Base-by-base conservation (phyloP, 2,888 invertebrate species). In the Cosmia trapezina region DNA sequence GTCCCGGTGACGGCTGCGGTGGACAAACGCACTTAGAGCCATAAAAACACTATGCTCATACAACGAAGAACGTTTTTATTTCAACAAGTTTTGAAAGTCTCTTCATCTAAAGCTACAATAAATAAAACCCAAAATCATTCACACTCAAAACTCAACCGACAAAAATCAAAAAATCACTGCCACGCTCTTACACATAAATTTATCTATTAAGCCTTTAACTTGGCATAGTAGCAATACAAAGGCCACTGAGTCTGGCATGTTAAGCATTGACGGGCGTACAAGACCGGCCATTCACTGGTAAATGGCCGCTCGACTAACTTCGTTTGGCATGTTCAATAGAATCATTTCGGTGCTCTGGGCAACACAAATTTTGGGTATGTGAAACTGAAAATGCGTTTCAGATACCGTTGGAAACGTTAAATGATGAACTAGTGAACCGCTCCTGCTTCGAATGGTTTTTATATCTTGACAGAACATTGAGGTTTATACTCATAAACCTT, bases 181-280 rank as follows among this genome's bases (percentile, higher is more conserved):
- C 5, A 41, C 12, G 28, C 0, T 8, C n/a, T 22, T 9, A 59
- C 9, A n/a, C 33, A 43, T 37, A n/a, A 2, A 4, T 12, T 54
- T 33, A 17, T 73, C 41, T 5, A 74, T 49, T 56, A 53, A 56
- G 4, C 37, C 61, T 14, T 41, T 47, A 65, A 60, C 37, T n/a
- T 37, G 59, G 41, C 56, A 53, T 60, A 69, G 60, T 43, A 51
- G 56, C 57, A 51, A 60, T 37, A 73, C 71, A 81, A 79, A 64
- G 5, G 63, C 65, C 33, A 61, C 49, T 66, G 56, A 56, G 47
- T 57, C 61, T 57, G 57, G 64, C 68, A 66, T 56, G 33, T 47
- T 37, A 22, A 70, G 28, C 28, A 28, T 28, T 28, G 28, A 28
- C 28, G 1, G 28, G 28, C 28, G 28, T 3, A 28, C 28, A 28